A percentile compares a stretch with the other conserved stretches of the same genome.
Conservation (phyloP, 2,113 vertebrate species). For the Salvelinus alpinus region DNA sequence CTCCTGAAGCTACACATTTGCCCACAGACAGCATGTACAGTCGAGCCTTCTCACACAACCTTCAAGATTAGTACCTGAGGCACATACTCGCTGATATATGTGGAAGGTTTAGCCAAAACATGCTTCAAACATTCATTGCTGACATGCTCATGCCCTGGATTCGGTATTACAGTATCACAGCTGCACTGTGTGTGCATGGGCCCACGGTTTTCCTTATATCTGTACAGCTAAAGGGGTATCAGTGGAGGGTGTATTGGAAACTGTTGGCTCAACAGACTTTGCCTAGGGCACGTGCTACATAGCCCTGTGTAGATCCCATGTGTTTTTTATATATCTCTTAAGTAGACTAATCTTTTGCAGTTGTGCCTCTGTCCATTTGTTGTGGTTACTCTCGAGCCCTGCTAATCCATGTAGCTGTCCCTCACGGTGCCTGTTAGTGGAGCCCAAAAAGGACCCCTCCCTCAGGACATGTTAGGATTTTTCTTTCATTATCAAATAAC, state of each 20-base stretch:
- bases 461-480: background rate
- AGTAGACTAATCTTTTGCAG: background rate
- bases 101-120: background rate
- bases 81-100: too few species aligned
- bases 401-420: background rate
- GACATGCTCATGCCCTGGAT: background rate
- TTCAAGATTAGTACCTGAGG: too few species aligned
- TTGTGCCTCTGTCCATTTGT: slow-evolving; percentile 1
- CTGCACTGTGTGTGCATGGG: too few species aligned
- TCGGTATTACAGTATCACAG: too few species aligned
- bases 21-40: too few species aligned
- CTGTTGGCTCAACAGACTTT: background rate
- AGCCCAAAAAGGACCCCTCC: background rate
- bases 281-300: background rate
- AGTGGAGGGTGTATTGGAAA: background rate
- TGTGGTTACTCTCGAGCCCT: background rate
- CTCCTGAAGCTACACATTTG: too few species aligned
- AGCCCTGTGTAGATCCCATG: background rate
- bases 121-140: background rate
- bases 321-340: background rate
- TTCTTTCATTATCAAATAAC: too few species aligned
- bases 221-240: too few species aligned
- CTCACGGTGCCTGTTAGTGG: background rate
- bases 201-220: too few species aligned
- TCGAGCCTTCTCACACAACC: too few species aligned